These are phyloP conservation scores for Columba livia DNA, from an alignment of 2,113 vertebrate species.

Conservation along the genomic window DNA sequence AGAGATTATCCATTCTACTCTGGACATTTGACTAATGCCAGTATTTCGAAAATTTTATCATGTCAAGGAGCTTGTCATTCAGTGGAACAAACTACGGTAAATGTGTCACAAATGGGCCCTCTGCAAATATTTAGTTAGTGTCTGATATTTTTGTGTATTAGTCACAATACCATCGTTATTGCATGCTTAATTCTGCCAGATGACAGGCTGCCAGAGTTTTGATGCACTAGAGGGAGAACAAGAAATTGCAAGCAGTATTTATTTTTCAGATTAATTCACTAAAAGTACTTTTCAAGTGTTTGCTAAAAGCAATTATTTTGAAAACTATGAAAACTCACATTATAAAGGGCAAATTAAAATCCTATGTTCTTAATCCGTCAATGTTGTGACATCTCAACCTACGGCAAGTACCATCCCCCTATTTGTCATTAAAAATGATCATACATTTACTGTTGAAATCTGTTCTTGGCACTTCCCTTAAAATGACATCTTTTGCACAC, in stretches of 20 bases:
- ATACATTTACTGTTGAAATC: background rate
- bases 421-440: background rate
- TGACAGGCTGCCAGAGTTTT: background rate
- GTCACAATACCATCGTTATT: background rate
- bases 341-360: background rate
- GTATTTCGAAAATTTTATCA: fast-evolving
- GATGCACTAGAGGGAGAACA: background rate
- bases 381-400: background rate
- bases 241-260: background rate
- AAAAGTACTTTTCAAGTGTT: too few species aligned
- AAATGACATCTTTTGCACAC: background rate
- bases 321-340: background rate
- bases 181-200: background rate
- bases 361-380: background rate
- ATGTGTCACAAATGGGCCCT: background rate
- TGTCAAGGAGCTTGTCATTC: background rate
- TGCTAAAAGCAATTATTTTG: background rate
- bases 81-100: background rate
- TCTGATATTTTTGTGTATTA: background rate
- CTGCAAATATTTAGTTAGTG: background rate
- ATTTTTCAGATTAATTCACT: background rate
- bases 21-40: background rate
- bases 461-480: background rate
- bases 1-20: background rate
- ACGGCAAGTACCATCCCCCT: background rate